Evolutionary conservation across 2,113 vertebrate species (phyloP), one percentile per base, ranked within the genome.

Genomic region (Silurus glanis): DNA sequence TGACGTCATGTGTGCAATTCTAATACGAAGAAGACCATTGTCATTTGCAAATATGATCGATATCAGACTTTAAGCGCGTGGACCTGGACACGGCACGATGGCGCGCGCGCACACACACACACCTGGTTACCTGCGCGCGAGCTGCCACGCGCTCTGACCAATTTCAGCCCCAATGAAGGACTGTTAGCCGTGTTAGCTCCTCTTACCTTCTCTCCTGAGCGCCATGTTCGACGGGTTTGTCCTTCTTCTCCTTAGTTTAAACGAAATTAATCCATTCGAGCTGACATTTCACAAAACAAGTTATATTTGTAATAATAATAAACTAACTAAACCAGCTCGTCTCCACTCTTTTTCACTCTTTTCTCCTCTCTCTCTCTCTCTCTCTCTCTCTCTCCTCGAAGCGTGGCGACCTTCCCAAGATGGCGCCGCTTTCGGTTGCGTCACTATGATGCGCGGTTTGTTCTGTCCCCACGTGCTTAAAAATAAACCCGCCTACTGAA

Each of bases 361-460:
- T 37, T 37, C 37, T 37, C 1, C 37, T 37, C 37, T 37, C 37
- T 37, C 37, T 37, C 37, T 37, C 37, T 37, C 37, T 37, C 37
- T 37, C 37, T 37, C 37, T 37, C 37, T 37, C 37, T 37, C 37
- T 37, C 37, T 2, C 37, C 37, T 37, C 37, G 37, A 37, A 37
- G 1, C 37, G 37, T 56, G 64, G 59, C 19, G 88, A 92, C 91
- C 90, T 88, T 64, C 82, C 49, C 81, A 88, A 87, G 5, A 92
- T 91, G 90, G 89, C 88, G 72, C 47, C 45, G 45, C 13, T 64
- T 55, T 64, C 88, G 87, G 89, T 89, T 93, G 91, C 91, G 91
- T 84, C 69, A 85, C 83, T 9, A 45, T 9, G 16, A 21, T 21
- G 72, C 47, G 47, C 72, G 1, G 5, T 45, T 59, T 21, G 1